phyloP scores from a whole-genome alignment of 2,888 invertebrate genomes.

The Drosophila multiciliata region DNA sequence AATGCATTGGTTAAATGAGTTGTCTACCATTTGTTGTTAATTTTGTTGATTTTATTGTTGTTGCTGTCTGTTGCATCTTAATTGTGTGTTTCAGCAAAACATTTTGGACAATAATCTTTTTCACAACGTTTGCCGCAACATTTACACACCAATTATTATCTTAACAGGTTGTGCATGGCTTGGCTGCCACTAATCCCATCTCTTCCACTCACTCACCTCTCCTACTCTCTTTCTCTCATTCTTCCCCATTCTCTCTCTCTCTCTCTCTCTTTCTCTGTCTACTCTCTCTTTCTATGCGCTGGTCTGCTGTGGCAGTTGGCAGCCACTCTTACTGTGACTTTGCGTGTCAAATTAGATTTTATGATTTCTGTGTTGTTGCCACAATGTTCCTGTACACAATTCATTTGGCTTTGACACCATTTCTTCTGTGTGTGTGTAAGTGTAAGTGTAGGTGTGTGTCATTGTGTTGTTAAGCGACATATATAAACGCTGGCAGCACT shows the following conservation, averaged over 20 bases:
- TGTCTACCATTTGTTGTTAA: background rate
- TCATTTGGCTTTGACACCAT: constrained; percentile 42
- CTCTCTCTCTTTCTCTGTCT: background rate
- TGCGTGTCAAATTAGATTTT: constrained; percentile 75
- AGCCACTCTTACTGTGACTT: constrained; percentile 45
- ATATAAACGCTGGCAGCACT: constrained; percentile 47
- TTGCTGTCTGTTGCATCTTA: constrained; percentile 23
- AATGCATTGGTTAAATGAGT: too few species aligned
- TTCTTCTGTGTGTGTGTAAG: background rate
- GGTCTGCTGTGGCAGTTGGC: constrained; percentile 20
- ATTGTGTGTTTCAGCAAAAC: constrained; percentile 27
- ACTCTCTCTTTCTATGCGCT: background rate
- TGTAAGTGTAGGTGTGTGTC: constrained; percentile 4
- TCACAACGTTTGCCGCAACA: constrained; percentile 23
- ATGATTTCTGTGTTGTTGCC: constrained; percentile 48
- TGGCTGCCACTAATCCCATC: background rate
- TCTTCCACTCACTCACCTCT: background rate
- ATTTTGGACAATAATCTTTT: constrained; percentile 35
- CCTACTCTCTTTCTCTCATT: background rate
- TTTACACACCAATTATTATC: constrained; percentile 44
- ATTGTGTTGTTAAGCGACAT: constrained; percentile 53
- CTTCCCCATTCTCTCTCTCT: background rate
- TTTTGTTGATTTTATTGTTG: constrained; percentile 3
- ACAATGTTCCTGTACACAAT: constrained; percentile 39
- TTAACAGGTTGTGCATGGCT: constrained; percentile 1